Evolutionary conservation across 2,797 vertebrate species (phyloP), one percentile per base, ranked within the genome.

Genomic region (Tauraco hartlaubi): DNA sequence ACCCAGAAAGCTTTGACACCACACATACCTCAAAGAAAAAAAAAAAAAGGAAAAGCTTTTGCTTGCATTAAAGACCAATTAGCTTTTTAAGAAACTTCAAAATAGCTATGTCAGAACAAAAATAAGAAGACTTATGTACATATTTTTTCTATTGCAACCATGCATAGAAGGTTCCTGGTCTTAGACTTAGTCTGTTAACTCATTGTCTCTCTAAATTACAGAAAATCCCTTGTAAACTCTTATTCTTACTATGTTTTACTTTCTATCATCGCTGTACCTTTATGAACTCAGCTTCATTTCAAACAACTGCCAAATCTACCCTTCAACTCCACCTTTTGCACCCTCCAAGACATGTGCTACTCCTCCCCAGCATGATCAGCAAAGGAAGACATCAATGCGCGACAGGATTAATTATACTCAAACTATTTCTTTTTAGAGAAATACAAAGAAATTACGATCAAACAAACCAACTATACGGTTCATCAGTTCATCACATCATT

Each of bases 261-360:
- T 80, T 83, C 23, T 66, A 15, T 18, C 16, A 17, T 23, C 28
- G 85, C 33, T 51, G 14, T n/a, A 51, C 66, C 9, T 28, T 5
- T 0, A 54, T 56, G 37, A 44, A 46, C 31, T 68, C 51, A 73
- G 14, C 18, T 26, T 73, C 14, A n/a, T 76, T 90, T 83, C 55
- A 66, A 85, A 52, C 7, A 83, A 17, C 10, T 66, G 13, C 5
- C 41, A 46, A 9, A 5, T 71, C 29, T 17, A 44, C 5, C 8
- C 13, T 59, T 84, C 66, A 49, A 3, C 13, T 5, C 3, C 25
- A 37, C 25, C 3, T 77, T 74, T 88, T 35, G 31, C 12, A 48
- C 2, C 2, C 19, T 44, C 7, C 33, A 68, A 44, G 20, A 2
- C 15, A 56, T 1, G 8, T n/a, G 9, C 3, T 75, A 6, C 41